These are phyloP conservation scores for Hylomyscus alleni DNA, from an alignment of 2,797 vertebrate species.

Conservation along the genomic window DNA sequence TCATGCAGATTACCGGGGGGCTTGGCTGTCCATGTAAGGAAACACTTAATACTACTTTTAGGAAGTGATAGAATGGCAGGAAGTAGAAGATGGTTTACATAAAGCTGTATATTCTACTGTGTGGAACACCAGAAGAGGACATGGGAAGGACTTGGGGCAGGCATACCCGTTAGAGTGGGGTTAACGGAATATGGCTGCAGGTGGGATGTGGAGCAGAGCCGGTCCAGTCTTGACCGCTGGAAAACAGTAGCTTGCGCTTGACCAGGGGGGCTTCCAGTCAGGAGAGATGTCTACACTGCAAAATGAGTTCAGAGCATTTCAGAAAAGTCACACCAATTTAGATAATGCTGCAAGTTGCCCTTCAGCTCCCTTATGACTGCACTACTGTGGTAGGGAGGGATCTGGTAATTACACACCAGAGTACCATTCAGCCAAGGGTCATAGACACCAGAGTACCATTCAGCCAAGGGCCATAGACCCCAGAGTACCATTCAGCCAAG, in stretches of 20 bases:
- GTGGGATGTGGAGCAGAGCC: too few relatives aligned
- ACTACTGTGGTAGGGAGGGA: not conserved
- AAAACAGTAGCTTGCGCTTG: not conserved
- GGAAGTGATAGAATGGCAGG: not conserved
- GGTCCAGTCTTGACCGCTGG: not conserved
- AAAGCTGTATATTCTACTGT: not conserved
- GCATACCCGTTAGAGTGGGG: accelerated
- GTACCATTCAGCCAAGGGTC: not conserved
- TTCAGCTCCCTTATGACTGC: not conserved
- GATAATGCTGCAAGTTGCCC: not conserved
- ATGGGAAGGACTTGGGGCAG: not conserved
- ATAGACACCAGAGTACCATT: too few relatives aligned
- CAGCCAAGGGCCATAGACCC: not conserved
- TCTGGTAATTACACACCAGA: not conserved
- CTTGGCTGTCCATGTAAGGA: not conserved
- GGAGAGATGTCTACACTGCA: not conserved
- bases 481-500: too few relatives aligned
- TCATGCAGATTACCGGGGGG: not conserved
- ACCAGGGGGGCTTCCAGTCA: not conserved
- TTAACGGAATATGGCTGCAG: not conserved
- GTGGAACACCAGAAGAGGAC: not conserved
- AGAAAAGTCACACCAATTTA: not conserved
- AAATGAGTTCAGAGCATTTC: not conserved
- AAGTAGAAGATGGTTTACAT: not conserved
- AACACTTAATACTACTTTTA: not conserved